Evolutionary conservation across 2,888 invertebrate species (phyloP), one percentile per base, ranked within the genome.

Genomic region (Nysson spinosus): DNA sequence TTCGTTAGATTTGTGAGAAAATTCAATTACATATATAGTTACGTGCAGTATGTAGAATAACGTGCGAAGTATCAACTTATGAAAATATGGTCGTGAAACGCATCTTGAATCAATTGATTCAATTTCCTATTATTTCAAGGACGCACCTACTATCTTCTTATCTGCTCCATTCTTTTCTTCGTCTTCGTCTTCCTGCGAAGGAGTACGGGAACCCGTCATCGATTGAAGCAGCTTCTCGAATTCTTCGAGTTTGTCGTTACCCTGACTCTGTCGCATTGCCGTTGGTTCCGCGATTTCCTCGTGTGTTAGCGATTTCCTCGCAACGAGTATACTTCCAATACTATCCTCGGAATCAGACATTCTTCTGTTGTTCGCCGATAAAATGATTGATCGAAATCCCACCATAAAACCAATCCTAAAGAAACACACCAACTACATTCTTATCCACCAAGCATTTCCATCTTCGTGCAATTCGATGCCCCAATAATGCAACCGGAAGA

Each of bases 171-270:
- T 6, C 11, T 79, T 72, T 12, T 75, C 77, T 3, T 42, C 60
- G 3, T 69, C 67, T 2, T 78, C 80, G 4, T 77, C 82, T 17
- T 82, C 84, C 20, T 85, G 83, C 14, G 85, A 83, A 4, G 70
- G 73, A 14, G 65, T 72, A 4, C 75, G 75, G 14, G 83, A 82
- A 17, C 81, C 82, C 65, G 84, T 78, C 82, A 85, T 85, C 64
- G 85, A 81, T 75, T 79, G 79, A 12, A 86, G 67, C 32, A 85
- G 75, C 66, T 82, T 83, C 57, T 84, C 83, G 56, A 85, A 85
- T 75, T 86, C 85, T 55, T 84, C 83, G 50, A 83, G 77, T 62
- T 83, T 85, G 72, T 85, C 85, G 46, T 69, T 74, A 44, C 76
- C 72, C 14, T 62, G 35, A 34, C 70, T 77, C 71, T 76, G 74